phyloP scores from a whole-genome alignment of 2,113 vertebrate genomes.

The Morone chrysops region DNA sequence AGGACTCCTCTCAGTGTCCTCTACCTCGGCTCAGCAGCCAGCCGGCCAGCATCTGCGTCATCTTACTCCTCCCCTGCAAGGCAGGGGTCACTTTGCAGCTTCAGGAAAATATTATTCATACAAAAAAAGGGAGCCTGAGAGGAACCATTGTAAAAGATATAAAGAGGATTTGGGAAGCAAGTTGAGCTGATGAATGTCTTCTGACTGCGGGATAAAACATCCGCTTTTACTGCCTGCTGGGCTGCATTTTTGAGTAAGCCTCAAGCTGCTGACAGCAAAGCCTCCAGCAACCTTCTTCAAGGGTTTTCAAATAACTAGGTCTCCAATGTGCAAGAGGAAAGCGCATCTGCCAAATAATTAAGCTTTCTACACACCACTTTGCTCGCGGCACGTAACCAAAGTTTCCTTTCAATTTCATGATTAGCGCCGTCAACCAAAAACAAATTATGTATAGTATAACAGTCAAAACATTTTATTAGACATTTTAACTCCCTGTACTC shows the following conservation, averaged over 20 bases:
- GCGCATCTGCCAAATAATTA: constrained; percentile 25
- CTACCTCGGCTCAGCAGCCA: constrained; percentile 61
- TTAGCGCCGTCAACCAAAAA: neutral
- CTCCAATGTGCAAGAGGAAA: constrained; percentile 17
- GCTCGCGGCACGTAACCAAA: neutral
- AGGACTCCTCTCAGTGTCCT: constrained; percentile 65
- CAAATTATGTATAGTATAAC: neutral
- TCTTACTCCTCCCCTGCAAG: constrained; percentile 64
- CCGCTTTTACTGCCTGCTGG: constrained; percentile 3
- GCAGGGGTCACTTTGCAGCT: constrained; percentile 61
- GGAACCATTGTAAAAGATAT: constrained; percentile 27
- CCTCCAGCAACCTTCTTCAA: constrained; percentile 35
- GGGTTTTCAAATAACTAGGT: constrained; percentile 29
- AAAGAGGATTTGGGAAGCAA: constrained; percentile 36
- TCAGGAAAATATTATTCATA: constrained; percentile 55
- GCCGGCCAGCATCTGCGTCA: constrained; percentile 72
- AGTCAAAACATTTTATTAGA: neutral
- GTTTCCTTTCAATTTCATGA: neutral
- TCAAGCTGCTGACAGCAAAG: constrained; percentile 48
- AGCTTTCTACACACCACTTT: neutral
- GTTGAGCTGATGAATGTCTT: constrained; percentile 31
- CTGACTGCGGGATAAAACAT: constrained; percentile 36
- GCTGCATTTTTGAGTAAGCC: constrained; percentile 21
- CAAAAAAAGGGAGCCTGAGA: neutral
- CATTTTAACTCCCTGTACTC: neutral